A percentile compares a stretch with the other conserved stretches of the same genome.
Evolutionary conservation across 2,113 vertebrate species (phyloP).

Genomic region (Forbesichthys agassizii): DNA sequence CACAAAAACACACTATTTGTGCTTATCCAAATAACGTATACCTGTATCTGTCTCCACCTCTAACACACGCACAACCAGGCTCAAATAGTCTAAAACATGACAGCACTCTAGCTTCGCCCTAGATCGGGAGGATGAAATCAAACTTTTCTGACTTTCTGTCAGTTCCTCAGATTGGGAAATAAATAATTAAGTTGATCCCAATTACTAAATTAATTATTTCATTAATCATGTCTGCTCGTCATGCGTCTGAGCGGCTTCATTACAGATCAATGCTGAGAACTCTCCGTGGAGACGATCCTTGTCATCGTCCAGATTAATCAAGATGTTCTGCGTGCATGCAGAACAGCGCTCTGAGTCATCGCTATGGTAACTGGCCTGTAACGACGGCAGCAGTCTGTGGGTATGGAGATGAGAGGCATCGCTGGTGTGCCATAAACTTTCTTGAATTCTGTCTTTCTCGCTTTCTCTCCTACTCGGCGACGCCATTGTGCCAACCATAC

Average conservation of each 20-base stretch:
- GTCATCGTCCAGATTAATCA: constrained; percentile 77
- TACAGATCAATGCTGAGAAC: constrained; percentile 76
- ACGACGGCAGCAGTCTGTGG: constrained; percentile 27
- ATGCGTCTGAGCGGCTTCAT: constrained; percentile 73
- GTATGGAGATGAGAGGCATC: constrained; percentile 13
- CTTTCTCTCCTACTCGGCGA: not conserved
- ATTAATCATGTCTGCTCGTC: constrained; percentile 75
- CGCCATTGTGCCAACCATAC: too few relatives aligned
- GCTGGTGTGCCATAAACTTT: not conserved
- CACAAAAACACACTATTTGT: constrained; percentile 21
- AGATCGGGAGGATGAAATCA: constrained; percentile 47
- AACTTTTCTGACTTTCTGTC: constrained; percentile 34
- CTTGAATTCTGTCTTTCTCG: not conserved
- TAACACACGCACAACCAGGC: not conserved
- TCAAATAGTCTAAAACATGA: constrained; percentile 21
- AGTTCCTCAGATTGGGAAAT: constrained; percentile 57
- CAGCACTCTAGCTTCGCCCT: constrained; percentile 25
- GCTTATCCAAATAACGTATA: too few relatives aligned
- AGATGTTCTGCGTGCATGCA: constrained; percentile 69
- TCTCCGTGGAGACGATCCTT: constrained; percentile 66
- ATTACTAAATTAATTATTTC: constrained; percentile 72
- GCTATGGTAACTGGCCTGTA: constrained; percentile 53
- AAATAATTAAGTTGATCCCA: constrained; percentile 68
- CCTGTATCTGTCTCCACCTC: not conserved
- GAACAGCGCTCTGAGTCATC: constrained; percentile 47